Conservation (phyloP, 64 coral and sea anemone species). For the Exaiptasia diaphana region DNA sequence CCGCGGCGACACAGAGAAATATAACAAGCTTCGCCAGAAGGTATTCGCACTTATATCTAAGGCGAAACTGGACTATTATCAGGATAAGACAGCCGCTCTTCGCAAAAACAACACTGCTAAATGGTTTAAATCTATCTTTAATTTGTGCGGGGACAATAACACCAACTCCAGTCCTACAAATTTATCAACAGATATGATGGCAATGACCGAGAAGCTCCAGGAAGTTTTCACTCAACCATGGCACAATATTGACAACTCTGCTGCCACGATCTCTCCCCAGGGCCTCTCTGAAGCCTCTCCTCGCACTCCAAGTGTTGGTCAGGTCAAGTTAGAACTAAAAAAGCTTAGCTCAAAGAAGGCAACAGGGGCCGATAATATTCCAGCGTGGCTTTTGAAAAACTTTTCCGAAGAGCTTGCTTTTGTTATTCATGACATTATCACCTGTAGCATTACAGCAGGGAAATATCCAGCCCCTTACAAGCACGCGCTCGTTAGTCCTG, state of each 20-base stretch:
- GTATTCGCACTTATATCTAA: conserved; percentile 18
- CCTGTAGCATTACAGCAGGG: not conserved
- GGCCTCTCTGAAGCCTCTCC: not conserved
- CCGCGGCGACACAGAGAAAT: conserved; percentile 1
- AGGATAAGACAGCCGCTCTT: not conserved
- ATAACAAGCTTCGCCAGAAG: conserved; percentile 4
- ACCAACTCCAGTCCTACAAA: not conserved
- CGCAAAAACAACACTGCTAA: not conserved
- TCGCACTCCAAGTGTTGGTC: not conserved
- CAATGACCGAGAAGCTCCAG: not conserved
- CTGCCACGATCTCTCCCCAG: not conserved
- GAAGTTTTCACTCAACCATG: conserved; percentile 11
- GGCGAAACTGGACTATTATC: conserved; percentile 4
- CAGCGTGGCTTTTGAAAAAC: conserved; percentile 4
- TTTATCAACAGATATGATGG: not conserved
- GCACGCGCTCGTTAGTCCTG: conserved; percentile 15
- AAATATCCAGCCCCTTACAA: conserved; percentile 34
- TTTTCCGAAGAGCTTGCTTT: conserved; percentile 11
- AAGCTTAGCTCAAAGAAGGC: conserved; percentile 17
- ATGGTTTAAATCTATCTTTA: conserved; percentile 26
- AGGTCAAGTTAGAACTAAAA: not conserved
- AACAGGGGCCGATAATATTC: conserved; percentile 21
- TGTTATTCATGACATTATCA: conserved; percentile 37
- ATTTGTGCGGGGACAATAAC: conserved; percentile 14
- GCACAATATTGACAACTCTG: not conserved